phyloP scores from a whole-genome alignment of 2,888 invertebrate genomes.

The Apomyelois bistriatella region DNA sequence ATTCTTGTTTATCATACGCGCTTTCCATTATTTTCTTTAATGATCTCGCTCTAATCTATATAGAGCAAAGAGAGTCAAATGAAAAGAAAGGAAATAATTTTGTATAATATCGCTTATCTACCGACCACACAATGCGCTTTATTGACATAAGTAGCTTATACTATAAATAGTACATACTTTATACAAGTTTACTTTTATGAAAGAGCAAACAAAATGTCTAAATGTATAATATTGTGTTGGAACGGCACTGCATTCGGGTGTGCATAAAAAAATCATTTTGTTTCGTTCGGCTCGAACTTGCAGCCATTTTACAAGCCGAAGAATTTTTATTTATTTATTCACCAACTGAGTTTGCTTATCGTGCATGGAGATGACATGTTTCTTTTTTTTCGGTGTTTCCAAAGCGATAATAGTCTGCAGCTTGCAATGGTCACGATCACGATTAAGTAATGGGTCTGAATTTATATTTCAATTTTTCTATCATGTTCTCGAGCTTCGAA shows the following conservation, averaged over 20 bases:
- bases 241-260: constrained; percentile 24
- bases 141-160: neutral
- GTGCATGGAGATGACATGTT: neutral
- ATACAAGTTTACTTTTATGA: neutral
- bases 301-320: constrained; percentile 22
- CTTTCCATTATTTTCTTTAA: too few relatives aligned
- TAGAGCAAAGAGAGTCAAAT: too few relatives aligned
- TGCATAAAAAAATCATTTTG: constrained; percentile 44
- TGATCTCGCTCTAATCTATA: too few relatives aligned
- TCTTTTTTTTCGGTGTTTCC: too few relatives aligned
- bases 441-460: too few relatives aligned
- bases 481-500: too few relatives aligned
- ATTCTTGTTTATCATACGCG: too few relatives aligned
- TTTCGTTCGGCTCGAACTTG: constrained; percentile 29
- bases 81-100: too few relatives aligned
- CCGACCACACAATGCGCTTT: neutral
- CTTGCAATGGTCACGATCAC: too few relatives aligned
- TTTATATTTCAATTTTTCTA: too few relatives aligned
- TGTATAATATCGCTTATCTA: too few relatives aligned
- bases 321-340: constrained; percentile 23
- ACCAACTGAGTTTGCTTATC: neutral
- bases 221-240: constrained; percentile 8
- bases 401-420: too few relatives aligned
- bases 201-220: constrained; percentile 9
- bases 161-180: neutral